phyloP scores from a whole-genome alignment of 2,797 vertebrate genomes.

The Poeciliopsis gracilis region DNA sequence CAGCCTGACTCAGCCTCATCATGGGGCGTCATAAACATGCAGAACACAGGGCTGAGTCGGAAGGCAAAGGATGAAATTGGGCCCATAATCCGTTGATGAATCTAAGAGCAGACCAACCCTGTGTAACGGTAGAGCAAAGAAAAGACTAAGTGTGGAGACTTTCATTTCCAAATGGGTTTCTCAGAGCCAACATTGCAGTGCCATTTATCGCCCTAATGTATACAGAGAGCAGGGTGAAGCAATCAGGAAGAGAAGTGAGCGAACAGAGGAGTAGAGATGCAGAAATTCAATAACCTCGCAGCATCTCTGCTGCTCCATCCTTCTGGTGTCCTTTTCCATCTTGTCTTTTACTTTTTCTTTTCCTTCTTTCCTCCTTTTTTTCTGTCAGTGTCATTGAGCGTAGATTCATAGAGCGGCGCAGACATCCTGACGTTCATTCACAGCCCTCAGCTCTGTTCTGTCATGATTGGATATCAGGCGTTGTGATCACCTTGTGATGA shows the following conservation, averaged over 20 bases:
- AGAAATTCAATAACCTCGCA: constrained; percentile 31
- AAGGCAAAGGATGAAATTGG: background rate
- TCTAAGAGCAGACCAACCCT: background rate
- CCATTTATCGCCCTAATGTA: constrained; percentile 32
- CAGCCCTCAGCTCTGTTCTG: constrained; percentile 43
- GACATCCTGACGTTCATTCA: constrained; percentile 62
- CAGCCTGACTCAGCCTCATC: background rate
- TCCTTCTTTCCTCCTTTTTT: background rate
- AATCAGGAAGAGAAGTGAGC: constrained; percentile 30
- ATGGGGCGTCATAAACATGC: background rate
- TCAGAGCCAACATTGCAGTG: constrained; percentile 27
- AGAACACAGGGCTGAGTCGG: background rate
- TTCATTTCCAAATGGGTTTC: constrained; percentile 25
- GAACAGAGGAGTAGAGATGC: constrained; percentile 19
- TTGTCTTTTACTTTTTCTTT: background rate
- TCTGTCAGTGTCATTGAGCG: constrained; percentile 49
- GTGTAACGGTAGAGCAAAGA: background rate
- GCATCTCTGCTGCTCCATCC: constrained; percentile 3
- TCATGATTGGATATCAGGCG: constrained; percentile 16
- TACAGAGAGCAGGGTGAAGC: constrained; percentile 28
- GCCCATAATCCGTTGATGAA: background rate
- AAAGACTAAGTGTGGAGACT: constrained; percentile 26
- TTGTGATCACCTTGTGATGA: constrained; percentile 60
- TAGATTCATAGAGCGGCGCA: constrained; percentile 79
- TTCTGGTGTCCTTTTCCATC: background rate